Percentiles rank a stretch among this genome's conserved stretches.
Conservation (phyloP, 2,797 vertebrate species). For the Sebastes glaucus region DNA sequence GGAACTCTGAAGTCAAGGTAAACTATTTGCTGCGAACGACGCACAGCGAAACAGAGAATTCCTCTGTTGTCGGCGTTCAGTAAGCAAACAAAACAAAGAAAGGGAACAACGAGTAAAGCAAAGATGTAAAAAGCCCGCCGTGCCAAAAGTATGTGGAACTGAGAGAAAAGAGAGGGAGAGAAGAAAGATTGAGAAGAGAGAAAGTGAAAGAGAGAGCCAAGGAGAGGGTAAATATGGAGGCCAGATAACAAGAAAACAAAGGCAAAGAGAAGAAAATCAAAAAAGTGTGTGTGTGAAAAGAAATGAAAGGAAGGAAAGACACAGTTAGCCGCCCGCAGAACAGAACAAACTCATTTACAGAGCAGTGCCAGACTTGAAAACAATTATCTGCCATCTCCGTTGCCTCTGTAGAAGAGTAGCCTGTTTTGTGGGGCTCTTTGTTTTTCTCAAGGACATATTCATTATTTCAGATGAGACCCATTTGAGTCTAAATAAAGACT, state of each 20-base stretch:
- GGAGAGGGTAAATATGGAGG: conserved; percentile 77
- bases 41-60: conserved; percentile 26
- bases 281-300: conserved; percentile 37
- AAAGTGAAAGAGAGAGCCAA: conserved; percentile 60
- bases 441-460: conserved; percentile 89
- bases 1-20: conserved; percentile 58
- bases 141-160: conserved; percentile 56
- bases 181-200: conserved; percentile 40
- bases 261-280: conserved; percentile 52
- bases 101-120: conserved; percentile 64
- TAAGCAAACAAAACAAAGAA: conserved; percentile 57
- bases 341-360: conserved; percentile 85
- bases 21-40: conserved; percentile 49
- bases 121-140: conserved; percentile 71
- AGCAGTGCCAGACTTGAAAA: conserved; percentile 83
- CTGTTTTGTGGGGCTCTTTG: conserved; percentile 80
- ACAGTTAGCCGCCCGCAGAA: conserved; percentile 69
- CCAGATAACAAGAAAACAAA: conserved; percentile 75
- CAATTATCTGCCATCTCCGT: conserved; percentile 83
- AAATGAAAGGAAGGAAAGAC: conserved; percentile 76
- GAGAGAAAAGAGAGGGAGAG: conserved; percentile 38
- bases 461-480: conserved; percentile 87
- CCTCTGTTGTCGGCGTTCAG: conserved; percentile 42
- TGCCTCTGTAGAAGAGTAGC: conserved; percentile 73
- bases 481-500: conserved; percentile 84